Evolutionary conservation across 2,888 invertebrate genomes (phyloP), one percentile per base, ranked within the genome.

Genomic region (Esperia sulphurella): DNA sequence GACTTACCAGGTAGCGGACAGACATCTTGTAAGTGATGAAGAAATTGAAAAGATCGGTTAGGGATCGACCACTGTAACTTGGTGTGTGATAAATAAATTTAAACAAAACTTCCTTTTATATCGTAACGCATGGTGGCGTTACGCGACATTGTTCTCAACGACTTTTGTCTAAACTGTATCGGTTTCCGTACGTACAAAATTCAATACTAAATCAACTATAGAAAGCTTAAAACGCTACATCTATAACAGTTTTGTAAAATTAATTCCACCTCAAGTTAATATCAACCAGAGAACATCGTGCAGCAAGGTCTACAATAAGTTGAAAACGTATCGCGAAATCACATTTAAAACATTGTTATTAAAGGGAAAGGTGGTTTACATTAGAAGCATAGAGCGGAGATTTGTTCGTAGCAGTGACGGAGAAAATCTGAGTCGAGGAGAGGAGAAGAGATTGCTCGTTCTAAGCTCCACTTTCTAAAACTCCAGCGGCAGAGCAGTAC

Each of bases 101-200:
- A 73, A 77, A 83, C 80, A 79, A 83, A 83, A 86, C 81, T 86
- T 83, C 84, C 87, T 88, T 88, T 87, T 88, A 88, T 88, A 88
- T 83, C 71, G 74, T 87, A 85, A 88, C 88, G 86, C 21, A 21
- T 87, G 85, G 73, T 84, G 64, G 79, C 75, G 84, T 85, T 88
- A 87, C 86, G 87, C 87, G 88, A 88, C 83, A 82, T 76, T 79
- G 83, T 80, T 81, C 83, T 79, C 66, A 51, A 66, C 68, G 52
- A 58, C 72, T 74, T 71, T 70, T 59, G 71, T 70, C 68, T 67
- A 64, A 70, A 66, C 64, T 59, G 21, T 21, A 58, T 62, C 50
- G 50, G 46, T 40, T 35, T 14, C 48, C 40, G 13, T 44, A 29
- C 53, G 64, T 62, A 37, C 56, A 38, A 70, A 62, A 69, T 52